A percentile compares a stretch with the other conserved stretches of the same genome.
Conservation (phyloP, 35 echinoderm and acorn worm genomes). For the Apostichopus japonicus region DNA sequence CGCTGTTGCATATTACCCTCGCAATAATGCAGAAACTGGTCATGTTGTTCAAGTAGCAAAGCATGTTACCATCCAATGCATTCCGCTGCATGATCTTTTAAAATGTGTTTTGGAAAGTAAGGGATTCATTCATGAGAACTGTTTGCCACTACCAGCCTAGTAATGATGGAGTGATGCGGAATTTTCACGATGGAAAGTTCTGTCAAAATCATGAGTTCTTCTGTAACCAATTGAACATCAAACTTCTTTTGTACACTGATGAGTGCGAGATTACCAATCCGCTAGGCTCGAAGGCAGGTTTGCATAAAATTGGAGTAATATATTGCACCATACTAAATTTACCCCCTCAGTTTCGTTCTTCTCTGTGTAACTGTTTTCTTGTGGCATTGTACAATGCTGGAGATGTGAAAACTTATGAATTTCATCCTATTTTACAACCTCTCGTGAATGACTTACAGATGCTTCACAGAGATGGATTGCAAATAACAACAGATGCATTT, state of each 20-base stretch:
- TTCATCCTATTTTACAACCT: slow-evolving; percentile 44
- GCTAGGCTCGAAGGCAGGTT: slow-evolving; percentile 39
- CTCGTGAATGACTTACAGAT: slow-evolving; percentile 58
- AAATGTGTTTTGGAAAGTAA: slow-evolving; percentile 22
- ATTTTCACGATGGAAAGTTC: slow-evolving; percentile 42
- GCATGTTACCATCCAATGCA: background rate
- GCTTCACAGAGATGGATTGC: slow-evolving; percentile 39
- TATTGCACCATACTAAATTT: slow-evolving; percentile 75
- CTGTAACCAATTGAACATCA: slow-evolving; percentile 51
- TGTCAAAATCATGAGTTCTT: background rate
- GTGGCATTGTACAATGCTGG: slow-evolving; percentile 57
- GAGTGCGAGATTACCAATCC: slow-evolving; percentile 71
- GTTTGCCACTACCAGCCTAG: slow-evolving; percentile 5
- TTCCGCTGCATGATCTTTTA: background rate
- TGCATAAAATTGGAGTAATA: slow-evolving; percentile 76
- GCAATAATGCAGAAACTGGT: background rate
- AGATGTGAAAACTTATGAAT: slow-evolving; percentile 69
- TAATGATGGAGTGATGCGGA: background rate
- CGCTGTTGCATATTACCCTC: background rate
- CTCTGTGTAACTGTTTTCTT: slow-evolving; percentile 36
- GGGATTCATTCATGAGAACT: background rate
- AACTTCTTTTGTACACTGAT: slow-evolving; percentile 68
- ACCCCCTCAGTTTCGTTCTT: slow-evolving; percentile 26
- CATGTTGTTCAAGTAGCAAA: background rate
- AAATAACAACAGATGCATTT: slow-evolving; percentile 28